phyloP scores from a whole-genome alignment of 1,140 invertebrate genomes.

The Drosophila sp. region DNA sequence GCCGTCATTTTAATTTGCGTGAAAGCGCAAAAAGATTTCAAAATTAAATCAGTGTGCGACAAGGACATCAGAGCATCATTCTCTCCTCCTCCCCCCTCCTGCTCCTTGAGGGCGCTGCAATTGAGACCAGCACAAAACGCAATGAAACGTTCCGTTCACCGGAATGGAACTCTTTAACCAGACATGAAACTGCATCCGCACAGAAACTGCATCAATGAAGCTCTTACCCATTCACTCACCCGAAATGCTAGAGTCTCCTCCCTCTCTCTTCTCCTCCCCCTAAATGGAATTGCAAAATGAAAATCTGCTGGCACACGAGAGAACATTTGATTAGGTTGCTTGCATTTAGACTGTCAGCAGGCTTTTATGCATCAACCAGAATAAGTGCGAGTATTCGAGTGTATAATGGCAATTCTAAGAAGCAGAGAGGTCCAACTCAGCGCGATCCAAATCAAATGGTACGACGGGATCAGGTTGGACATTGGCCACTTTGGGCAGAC shows the following conservation, averaged over 20 bases:
- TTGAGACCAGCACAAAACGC: conserved; percentile 31
- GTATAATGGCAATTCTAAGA: neutral
- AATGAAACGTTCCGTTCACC: conserved; percentile 17
- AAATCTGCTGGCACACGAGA: conserved; percentile 59
- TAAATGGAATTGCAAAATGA: conserved; percentile 40
- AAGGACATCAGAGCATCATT: conserved; percentile 8
- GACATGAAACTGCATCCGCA: conserved; percentile 33
- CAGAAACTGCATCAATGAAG: conserved; percentile 12
- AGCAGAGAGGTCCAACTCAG: too few species aligned
- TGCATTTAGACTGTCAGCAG: conserved; percentile 37
- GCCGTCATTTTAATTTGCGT: conserved; percentile 72
- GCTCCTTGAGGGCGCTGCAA: conserved; percentile 24
- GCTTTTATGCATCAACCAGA: neutral
- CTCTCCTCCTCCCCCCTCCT: neutral
- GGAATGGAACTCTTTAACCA: conserved; percentile 55
- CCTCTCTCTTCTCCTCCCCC: neutral
- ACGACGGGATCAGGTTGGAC: too few species aligned
- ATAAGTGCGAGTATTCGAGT: too few species aligned
- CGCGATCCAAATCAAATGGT: too few species aligned
- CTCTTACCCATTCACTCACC: neutral
- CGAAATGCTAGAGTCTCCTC: neutral
- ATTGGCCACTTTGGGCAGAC: too few species aligned
- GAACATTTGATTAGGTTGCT: conserved; percentile 71
- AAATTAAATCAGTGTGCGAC: conserved; percentile 74
- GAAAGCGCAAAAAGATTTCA: conserved; percentile 71